phyloP scores from a whole-genome alignment of 1,140 invertebrate species.

The Laupala kohalensis region DNA sequence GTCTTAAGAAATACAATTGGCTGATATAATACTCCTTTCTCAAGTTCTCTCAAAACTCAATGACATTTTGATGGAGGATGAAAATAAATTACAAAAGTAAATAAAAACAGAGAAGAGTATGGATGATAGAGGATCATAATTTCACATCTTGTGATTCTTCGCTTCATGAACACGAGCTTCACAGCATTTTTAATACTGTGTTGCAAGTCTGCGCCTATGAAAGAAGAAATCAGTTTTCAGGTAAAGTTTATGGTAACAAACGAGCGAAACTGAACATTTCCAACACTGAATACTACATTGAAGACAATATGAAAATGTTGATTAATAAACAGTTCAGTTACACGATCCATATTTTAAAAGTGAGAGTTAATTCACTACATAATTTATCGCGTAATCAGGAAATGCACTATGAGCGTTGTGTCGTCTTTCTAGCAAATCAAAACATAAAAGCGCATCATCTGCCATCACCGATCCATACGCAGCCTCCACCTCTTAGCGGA shows the following conservation, averaged over 20 bases:
- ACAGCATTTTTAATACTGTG: not conserved
- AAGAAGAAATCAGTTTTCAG: conserved; percentile 4
- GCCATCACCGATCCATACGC: not conserved
- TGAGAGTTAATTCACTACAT: too few relatives aligned
- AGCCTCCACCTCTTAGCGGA: not conserved
- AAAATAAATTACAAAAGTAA: not conserved
- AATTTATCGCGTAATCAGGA: too few relatives aligned
- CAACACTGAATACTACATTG: too few relatives aligned
- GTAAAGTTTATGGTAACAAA: not conserved
- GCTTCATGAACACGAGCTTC: not conserved
- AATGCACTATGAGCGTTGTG: too few relatives aligned
- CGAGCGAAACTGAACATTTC: too few relatives aligned
- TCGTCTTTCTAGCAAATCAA: not conserved
- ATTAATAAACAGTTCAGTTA: too few relatives aligned
- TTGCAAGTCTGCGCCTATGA: not conserved
- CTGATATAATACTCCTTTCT: not conserved
- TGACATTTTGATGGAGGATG: not conserved
- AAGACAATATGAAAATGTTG: too few relatives aligned
- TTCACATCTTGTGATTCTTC: not conserved
- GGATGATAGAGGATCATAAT: not conserved
- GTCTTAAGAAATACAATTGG: not conserved
- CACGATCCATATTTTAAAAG: too few relatives aligned
- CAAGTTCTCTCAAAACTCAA: not conserved
- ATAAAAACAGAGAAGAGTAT: not conserved
- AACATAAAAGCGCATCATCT: not conserved